These are phyloP conservation scores for Eupithecia subumbrata DNA, from an alignment of 2,888 invertebrate genomes.

Conservation along the genomic window DNA sequence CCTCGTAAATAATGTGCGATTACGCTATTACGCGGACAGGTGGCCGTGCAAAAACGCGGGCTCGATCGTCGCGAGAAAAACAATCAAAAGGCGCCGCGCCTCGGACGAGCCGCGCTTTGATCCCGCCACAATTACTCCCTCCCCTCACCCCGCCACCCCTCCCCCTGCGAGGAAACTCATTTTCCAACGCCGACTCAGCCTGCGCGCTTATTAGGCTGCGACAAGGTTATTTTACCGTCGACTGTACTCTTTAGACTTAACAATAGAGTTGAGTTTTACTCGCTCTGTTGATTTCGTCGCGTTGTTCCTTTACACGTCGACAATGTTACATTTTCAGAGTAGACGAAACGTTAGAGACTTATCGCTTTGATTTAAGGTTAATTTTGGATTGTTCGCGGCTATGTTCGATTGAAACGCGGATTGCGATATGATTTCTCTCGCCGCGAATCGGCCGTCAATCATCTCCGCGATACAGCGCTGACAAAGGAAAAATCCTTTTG, in stretches of 20 bases:
- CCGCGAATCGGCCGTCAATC: conserved; percentile 79
- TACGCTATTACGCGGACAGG: conserved; percentile 66
- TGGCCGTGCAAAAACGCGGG: conserved; percentile 62
- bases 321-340: conserved; percentile 36
- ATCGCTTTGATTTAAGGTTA: conserved; percentile 32
- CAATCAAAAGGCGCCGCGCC: conserved; percentile 79
- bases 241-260: neutral
- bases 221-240: conserved; percentile 46
- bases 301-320: conserved; percentile 44
- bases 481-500: conserved; percentile 82
- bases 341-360: conserved; percentile 29
- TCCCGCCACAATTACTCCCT: conserved; percentile 73
- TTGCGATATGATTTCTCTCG: conserved; percentile 66
- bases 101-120: conserved; percentile 68
- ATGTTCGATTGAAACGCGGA: conserved; percentile 12
- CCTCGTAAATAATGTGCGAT: conserved; percentile 72
- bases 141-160: conserved; percentile 47
- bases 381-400: conserved; percentile 33
- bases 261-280: conserved; percentile 46
- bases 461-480: conserved; percentile 72
- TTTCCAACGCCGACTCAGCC: conserved; percentile 78
- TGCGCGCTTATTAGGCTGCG: conserved; percentile 74
- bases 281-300: conserved; percentile 23
- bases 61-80: conserved; percentile 71
- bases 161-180: conserved; percentile 77